Evolutionary conservation across 2,888 invertebrate genomes (phyloP).

Genomic region (Druceiella hillmani): DNA sequence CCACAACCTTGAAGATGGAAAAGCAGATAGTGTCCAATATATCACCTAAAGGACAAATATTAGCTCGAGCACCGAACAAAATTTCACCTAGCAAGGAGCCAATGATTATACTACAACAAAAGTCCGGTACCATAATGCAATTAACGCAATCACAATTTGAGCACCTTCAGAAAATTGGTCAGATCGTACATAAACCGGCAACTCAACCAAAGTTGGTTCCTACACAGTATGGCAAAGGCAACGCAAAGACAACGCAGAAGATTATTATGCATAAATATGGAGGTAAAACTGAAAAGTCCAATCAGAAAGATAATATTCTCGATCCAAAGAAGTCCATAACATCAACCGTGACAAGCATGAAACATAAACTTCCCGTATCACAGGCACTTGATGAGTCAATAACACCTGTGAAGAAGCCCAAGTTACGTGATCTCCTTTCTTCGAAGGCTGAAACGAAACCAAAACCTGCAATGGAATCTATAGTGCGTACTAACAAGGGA

Average conservation of each 20-base stretch:
- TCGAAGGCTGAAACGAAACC: slow-evolving; percentile 5
- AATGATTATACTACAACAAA: slow-evolving; percentile 43
- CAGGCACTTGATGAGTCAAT: too few relatives aligned
- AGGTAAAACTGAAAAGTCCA: too few relatives aligned
- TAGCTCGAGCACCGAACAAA: slow-evolving; percentile 38
- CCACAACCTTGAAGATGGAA: slow-evolving; percentile 28
- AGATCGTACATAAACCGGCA: slow-evolving; percentile 38
- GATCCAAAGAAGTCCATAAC: too few relatives aligned
- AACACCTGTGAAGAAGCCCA: too few relatives aligned
- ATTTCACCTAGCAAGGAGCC: slow-evolving; percentile 37
- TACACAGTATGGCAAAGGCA: slow-evolving; percentile 33
- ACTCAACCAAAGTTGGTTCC: slow-evolving; percentile 28
- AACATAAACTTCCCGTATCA: too few relatives aligned
- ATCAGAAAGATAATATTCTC: too few relatives aligned
- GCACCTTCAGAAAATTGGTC: slow-evolving; percentile 45
- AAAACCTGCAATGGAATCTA: too few relatives aligned
- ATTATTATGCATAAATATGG: too few relatives aligned
- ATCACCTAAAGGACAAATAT: slow-evolving; percentile 27
- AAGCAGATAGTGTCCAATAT: not conserved
- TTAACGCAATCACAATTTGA: slow-evolving; percentile 48
- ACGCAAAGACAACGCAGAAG: slow-evolving; percentile 2
- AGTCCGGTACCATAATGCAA: slow-evolving; percentile 47
- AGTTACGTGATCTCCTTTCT: too few relatives aligned
- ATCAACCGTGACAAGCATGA: too few relatives aligned
- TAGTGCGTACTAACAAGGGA: too few relatives aligned